These are phyloP conservation scores for Cuniculus paca DNA, from an alignment of 2,797 vertebrate genomes.

Conservation along the genomic window DNA sequence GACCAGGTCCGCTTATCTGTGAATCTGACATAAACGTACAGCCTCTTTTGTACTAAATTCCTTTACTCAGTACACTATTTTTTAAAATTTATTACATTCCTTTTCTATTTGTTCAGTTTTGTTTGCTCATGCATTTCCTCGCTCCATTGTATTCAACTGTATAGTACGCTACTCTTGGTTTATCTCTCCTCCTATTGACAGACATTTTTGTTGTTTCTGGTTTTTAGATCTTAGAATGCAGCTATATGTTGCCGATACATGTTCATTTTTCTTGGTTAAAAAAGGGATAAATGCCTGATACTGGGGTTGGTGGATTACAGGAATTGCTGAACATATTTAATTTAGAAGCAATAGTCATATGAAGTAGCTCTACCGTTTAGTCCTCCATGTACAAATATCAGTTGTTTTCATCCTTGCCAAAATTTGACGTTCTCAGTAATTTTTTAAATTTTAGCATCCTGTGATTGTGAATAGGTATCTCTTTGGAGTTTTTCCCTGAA, in stretches of 20 bases:
- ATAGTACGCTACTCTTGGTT: background rate
- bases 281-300: background rate
- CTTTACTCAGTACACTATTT: background rate
- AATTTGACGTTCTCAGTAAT: background rate
- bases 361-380: background rate
- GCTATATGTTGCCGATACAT: background rate
- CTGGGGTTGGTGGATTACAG: background rate
- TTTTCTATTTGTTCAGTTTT: background rate
- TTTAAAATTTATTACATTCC: background rate
- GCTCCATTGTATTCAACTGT: background rate
- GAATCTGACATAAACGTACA: background rate
- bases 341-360: background rate
- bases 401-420: background rate
- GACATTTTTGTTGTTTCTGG: background rate
- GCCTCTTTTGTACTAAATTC: background rate
- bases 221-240: background rate
- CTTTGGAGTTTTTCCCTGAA: background rate
- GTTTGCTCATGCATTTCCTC: background rate
- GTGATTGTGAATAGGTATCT: background rate
- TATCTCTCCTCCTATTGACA: background rate
- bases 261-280: background rate
- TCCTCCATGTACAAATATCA: background rate
- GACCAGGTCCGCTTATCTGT: background rate
- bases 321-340: background rate
- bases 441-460: background rate